Evolutionary conservation across 2,113 vertebrate genomes (phyloP).

Genomic region (Noctilio leporinus): DNA sequence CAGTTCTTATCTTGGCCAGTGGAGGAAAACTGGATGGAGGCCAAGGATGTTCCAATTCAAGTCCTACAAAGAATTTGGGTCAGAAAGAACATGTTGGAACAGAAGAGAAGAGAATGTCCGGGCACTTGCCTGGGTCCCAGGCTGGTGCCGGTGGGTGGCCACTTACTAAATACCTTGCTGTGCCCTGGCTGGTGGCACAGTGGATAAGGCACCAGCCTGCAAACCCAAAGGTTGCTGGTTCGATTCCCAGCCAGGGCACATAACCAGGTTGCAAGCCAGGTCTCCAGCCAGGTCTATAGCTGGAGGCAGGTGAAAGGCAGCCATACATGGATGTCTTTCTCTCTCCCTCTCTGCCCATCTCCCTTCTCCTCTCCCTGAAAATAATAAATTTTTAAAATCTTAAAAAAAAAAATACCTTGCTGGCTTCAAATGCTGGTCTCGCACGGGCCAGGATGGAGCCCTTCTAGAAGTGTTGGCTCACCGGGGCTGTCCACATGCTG

Average conservation of each 20-base stretch:
- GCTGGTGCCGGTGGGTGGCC: neutral
- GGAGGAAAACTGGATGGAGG: neutral
- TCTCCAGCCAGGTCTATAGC: too few relatives aligned
- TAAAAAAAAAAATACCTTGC: neutral
- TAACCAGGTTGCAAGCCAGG: too few relatives aligned
- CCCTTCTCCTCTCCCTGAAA: too few relatives aligned
- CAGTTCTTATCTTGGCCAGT: neutral
- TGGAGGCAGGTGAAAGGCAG: too few relatives aligned
- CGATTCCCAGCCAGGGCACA: too few relatives aligned
- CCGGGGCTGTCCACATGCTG: neutral
- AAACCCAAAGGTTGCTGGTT: too few relatives aligned
- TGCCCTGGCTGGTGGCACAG: too few relatives aligned
- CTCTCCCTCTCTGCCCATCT: too few relatives aligned
- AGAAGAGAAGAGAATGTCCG: neutral
- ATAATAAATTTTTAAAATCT: too few relatives aligned
- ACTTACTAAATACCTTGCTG: neutral
- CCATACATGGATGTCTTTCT: too few relatives aligned
- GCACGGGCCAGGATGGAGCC: neutral
- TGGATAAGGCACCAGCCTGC: too few relatives aligned
- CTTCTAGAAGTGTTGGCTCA: neutral
- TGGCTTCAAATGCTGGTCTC: neutral
- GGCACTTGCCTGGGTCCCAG: neutral
- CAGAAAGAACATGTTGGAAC: neutral
- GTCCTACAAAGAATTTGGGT: neutral
- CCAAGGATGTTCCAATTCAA: neutral